Conservation (phyloP, 1,140 invertebrate species). For the Limonius californicus region DNA sequence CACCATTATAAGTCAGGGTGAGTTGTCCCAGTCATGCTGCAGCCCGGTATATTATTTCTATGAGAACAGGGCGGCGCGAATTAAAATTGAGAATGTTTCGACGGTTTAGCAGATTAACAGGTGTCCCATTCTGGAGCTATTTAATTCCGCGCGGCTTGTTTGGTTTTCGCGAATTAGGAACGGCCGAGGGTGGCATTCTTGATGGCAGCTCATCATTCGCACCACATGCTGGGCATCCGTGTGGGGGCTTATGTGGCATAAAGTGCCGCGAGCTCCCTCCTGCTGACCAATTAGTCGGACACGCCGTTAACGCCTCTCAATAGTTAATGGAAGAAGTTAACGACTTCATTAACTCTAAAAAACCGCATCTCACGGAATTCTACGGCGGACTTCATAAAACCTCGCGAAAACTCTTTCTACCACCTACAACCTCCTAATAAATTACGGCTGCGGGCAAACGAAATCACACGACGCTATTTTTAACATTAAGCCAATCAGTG, state of each 20-base stretch:
- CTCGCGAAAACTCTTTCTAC: neutral
- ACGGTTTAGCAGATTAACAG: slow-evolving; percentile 26
- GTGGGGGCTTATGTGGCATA: neutral
- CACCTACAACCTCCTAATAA: neutral
- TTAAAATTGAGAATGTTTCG: slow-evolving; percentile 18
- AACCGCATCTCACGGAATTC: neutral
- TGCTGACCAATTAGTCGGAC: neutral
- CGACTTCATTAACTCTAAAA: neutral
- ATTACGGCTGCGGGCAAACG: neutral
- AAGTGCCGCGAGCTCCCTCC: neutral
- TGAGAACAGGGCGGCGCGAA: slow-evolving; percentile 21
- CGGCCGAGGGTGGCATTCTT: slow-evolving; percentile 1
- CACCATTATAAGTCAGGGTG: slow-evolving; percentile 41
- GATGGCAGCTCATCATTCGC: slow-evolving; percentile 1
- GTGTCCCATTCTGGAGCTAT: slow-evolving; percentile 26
- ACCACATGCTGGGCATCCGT: neutral
- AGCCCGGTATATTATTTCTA: slow-evolving; percentile 18
- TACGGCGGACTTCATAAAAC: too few relatives aligned
- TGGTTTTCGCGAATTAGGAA: slow-evolving; percentile 8
- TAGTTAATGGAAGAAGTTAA: slow-evolving; percentile 1
- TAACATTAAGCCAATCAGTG: too few relatives aligned
- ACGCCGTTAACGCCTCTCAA: neutral
- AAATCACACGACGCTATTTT: too few relatives aligned
- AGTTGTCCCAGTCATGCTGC: slow-evolving; percentile 20
- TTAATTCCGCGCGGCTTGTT: slow-evolving; percentile 16